Conservation (phyloP, 2,797 vertebrate genomes). For the Mormyrus hasselquistii region DNA sequence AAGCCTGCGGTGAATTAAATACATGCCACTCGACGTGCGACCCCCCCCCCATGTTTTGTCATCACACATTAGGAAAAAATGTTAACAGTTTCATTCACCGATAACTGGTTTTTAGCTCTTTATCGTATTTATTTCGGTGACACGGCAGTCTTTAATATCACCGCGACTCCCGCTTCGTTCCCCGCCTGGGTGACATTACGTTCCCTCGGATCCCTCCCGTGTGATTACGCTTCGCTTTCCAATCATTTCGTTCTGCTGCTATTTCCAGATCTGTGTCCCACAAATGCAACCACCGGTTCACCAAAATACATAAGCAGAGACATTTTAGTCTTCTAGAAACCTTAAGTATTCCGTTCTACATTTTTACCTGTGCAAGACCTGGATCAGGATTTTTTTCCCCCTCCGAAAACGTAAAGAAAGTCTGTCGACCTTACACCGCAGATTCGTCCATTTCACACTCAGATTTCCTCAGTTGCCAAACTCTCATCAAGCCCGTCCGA, state of each 20-base stretch:
- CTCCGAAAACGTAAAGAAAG: neutral
- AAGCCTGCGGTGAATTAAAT: neutral
- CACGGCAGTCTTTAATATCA: neutral
- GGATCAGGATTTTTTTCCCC: neutral
- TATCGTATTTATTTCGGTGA: neutral
- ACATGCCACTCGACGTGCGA: neutral
- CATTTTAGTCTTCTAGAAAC: neutral
- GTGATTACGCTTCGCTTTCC: neutral
- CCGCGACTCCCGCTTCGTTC: neutral
- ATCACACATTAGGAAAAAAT: neutral
- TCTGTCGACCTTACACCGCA: neutral
- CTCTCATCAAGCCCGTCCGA: neutral
- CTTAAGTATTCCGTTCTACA: neutral
- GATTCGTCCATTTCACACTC: neutral
- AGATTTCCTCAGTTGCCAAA: neutral
- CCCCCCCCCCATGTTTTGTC: neutral
- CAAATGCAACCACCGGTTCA: neutral
- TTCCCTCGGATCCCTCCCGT: neutral
- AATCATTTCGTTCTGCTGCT: neutral
- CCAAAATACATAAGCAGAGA: neutral
- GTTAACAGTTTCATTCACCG: neutral
- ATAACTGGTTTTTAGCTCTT: neutral
- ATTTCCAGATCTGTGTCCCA: neutral
- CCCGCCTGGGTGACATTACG: neutral
- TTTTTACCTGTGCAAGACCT: neutral